These are phyloP conservation scores for Brachyrhaphis roseni DNA, from an alignment of 2,797 vertebrate species.

Conservation along the genomic window DNA sequence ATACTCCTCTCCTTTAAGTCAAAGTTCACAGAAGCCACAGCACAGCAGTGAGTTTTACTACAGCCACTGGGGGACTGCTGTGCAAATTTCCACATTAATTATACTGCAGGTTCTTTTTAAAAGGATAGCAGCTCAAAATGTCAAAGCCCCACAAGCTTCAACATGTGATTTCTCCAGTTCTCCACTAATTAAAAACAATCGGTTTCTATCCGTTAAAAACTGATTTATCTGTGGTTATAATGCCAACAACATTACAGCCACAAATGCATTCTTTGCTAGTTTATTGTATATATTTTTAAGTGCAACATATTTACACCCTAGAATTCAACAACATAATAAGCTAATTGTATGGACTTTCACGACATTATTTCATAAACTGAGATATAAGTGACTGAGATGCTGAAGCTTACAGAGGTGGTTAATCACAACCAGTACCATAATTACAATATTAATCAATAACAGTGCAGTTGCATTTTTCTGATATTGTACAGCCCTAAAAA, in stretches of 20 bases:
- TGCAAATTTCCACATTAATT: conserved; percentile 25
- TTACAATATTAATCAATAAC: neutral
- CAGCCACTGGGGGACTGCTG: conserved; percentile 38
- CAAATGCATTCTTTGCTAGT: neutral
- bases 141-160: neutral
- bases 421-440: neutral
- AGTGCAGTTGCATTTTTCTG: neutral
- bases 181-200: too few species aligned
- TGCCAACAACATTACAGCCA: neutral
- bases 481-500: neutral
- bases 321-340: neutral
- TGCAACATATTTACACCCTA: neutral
- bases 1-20: conserved; percentile 40
- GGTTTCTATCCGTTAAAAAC: conserved; percentile 1
- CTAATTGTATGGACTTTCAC: neutral
- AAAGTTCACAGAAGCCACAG: conserved; percentile 49
- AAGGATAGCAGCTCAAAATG: conserved; percentile 26
- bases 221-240: neutral
- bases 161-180: neutral
- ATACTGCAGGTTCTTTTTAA: conserved; percentile 35
- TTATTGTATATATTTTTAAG: neutral
- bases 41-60: conserved; percentile 45
- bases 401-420: neutral
- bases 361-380: neutral
- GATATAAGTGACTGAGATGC: neutral